These are phyloP conservation scores for Peromyscus aztecus DNA, from an alignment of 2,797 vertebrate genomes.

Conservation along the genomic window DNA sequence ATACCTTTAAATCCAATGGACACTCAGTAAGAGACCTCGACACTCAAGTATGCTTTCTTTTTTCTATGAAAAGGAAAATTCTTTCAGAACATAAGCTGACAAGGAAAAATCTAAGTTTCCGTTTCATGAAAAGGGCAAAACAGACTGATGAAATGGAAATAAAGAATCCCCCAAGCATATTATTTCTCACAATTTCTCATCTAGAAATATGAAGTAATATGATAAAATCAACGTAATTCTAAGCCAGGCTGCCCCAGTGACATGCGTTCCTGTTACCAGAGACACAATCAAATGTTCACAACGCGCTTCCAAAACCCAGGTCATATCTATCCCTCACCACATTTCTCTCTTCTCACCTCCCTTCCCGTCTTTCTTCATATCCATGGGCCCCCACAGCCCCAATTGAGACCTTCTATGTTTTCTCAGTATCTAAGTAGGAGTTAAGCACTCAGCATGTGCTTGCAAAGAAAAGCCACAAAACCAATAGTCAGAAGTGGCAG, in stretches of 20 bases:
- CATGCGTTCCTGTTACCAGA: neutral
- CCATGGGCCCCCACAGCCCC: neutral
- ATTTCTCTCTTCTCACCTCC: neutral
- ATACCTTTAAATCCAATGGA: constrained; percentile 90
- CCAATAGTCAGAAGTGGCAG: neutral
- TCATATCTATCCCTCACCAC: neutral
- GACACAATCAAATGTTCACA: neutral
- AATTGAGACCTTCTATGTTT: neutral
- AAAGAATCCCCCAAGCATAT: neutral
- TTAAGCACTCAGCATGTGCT: neutral
- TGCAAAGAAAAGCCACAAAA: neutral
- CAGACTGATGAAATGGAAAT: neutral
- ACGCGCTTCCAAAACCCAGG: neutral
- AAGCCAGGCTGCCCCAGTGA: neutral
- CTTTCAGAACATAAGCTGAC: constrained; percentile 36
- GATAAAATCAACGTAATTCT: constrained; percentile 37
- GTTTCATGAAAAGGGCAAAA: constrained; percentile 21
- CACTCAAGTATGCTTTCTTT: neutral
- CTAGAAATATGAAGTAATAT: neutral
- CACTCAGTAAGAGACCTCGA: constrained; percentile 48
- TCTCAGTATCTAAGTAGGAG: neutral
- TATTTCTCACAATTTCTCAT: neutral
- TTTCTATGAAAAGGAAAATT: neutral
- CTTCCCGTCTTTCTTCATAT: neutral
- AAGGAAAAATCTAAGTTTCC: constrained; percentile 38